phyloP scores from a whole-genome alignment of 2,888 invertebrate genomes.

The Nemotelus pantherinus region DNA sequence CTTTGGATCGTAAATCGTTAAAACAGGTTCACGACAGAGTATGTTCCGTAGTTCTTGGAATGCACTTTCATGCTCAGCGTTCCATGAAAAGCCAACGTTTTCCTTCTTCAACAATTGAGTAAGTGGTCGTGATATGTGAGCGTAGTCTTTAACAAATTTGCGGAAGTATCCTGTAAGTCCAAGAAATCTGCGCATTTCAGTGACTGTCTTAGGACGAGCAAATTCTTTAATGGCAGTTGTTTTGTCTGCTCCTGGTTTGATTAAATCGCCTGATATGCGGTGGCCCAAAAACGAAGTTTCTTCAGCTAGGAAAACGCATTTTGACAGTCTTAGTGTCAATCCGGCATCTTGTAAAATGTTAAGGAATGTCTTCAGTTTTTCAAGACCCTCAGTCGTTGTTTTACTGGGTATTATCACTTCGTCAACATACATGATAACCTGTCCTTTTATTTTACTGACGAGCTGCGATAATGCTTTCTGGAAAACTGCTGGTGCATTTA shows the following conservation, averaged over 20 bases:
- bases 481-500: not conserved
- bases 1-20: too few species aligned
- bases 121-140: constrained; percentile 29
- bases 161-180: constrained; percentile 30
- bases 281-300: constrained; percentile 50
- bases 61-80: too few species aligned
- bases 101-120: too few species aligned
- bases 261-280: constrained; percentile 28
- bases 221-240: constrained; percentile 4
- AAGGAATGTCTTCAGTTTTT: constrained; percentile 45
- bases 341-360: constrained; percentile 42
- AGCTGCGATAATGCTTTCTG: not conserved
- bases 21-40: too few species aligned
- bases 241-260: constrained; percentile 47
- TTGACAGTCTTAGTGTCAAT: constrained; percentile 49
- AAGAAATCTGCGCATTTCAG: constrained; percentile 13
- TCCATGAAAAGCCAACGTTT: too few species aligned
- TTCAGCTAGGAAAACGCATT: constrained; percentile 48
- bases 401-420: constrained; percentile 49
- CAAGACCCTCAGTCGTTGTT: constrained; percentile 27
- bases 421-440: constrained; percentile 46
- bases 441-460: not conserved
- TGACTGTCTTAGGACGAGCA: not conserved
- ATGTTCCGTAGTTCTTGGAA: too few species aligned
- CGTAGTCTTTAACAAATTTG: constrained; percentile 22